phyloP scores from a whole-genome alignment of 2,888 invertebrate species.

The Ellobium chinense region DNA sequence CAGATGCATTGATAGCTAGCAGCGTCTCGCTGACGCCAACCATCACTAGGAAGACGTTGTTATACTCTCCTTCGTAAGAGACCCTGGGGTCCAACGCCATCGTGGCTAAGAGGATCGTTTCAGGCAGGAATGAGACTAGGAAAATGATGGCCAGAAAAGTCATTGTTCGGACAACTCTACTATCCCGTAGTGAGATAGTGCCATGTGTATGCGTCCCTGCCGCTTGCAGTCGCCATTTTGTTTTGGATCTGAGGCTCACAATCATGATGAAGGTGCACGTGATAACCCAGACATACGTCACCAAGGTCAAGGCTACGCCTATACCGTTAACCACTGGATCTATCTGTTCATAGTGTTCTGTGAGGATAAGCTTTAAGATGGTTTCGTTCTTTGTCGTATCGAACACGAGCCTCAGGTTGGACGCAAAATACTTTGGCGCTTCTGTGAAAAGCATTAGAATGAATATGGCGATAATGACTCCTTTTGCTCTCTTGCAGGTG shows the following conservation, averaged over 20 bases:
- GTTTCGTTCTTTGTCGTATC: not conserved
- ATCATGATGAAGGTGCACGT: not conserved
- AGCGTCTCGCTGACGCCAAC: not conserved
- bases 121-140: not conserved
- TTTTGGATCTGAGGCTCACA: not conserved
- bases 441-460: not conserved
- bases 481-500: not conserved
- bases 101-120: not conserved
- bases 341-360: not conserved
- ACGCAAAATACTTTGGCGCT: not conserved
- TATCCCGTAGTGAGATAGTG: not conserved
- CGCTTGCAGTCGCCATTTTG: not conserved
- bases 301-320: not conserved
- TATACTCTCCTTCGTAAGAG: not conserved
- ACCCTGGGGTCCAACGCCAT: not conserved
- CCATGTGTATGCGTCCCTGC: not conserved
- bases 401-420: not conserved
- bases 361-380: not conserved
- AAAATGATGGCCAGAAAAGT: not conserved
- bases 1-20: not conserved
- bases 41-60: not conserved
- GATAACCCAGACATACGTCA: not conserved
- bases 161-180: not conserved
- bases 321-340: not conserved
- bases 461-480: not conserved